Evolutionary conservation across 2,797 vertebrate species (phyloP), one percentile per base, ranked within the genome.

Genomic region (Sus cebifrons): DNA sequence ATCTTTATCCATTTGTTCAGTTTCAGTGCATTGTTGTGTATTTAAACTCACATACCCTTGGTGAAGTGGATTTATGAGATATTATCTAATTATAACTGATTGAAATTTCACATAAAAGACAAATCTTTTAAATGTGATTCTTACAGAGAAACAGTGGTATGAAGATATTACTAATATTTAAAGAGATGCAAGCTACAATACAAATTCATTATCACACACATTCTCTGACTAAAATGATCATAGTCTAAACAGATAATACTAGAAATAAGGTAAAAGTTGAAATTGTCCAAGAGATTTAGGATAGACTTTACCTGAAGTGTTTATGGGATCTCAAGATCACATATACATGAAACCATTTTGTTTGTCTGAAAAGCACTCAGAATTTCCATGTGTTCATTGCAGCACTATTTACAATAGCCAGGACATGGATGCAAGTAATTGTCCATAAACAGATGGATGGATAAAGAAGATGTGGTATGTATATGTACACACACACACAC

Each of bases 161-260:
- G n/a, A 96, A 91, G n/a, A 56, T 79, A 58, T 2, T 77, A 73
- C 7, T 82, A 68, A 29, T 49, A 85, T 88, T 88, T 56, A 79
- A 93, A 81, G 17, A 86, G 87, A 77, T 17, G 70, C 4, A 60
- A 93, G 78, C 9, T 87, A 71, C 3, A 87, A 75, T 18, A 64
- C 13, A 90, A 83, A 6, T 27, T 86, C 60, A 71, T 44, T 81
- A 85, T 71, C 21, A 70, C 40, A 78, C 15, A 84, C 11, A 60
- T 86, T 70, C 65, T 96, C 5, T 68, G 25, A 17, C 36, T 91
- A 75, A 78, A 91, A 74, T 81, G 4, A 75, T 86, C 44, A 36
- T 6, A 36, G 2, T 65, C 7, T 29, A 93, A 95, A 78, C 20
- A 70, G 52, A 60, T 40, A 13, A 83, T n/a, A 52, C 1, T 21